Evolutionary conservation across 2,113 vertebrate species (phyloP), one percentile per base, ranked within the genome.

Genomic region (Coreoperca whiteheadi): DNA sequence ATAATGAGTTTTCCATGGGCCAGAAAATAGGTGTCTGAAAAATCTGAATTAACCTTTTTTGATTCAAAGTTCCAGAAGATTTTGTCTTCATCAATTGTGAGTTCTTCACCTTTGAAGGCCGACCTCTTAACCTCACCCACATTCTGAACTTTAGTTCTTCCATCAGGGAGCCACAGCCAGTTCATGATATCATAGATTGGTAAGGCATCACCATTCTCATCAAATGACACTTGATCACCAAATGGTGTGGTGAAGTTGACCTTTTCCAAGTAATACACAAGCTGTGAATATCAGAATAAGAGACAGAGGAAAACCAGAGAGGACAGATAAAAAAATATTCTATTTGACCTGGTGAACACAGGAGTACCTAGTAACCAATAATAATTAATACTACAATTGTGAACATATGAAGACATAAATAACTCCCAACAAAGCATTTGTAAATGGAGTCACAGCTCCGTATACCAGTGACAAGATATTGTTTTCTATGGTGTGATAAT

Each of bases 101-200:
- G 90, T 18, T 91, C 76, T 16, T 94, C 72, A 1, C 70, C 85
- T 81, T 51, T 70, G 14, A 85, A 65, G 1, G 65, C 56, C 8
- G 88, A 90, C 77, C 87, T 89, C 34, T 94, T 88, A 54, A 94
- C 90, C 16, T 81, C 82, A 20, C 94, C 94, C 1, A 96, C 86
- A 77, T 70, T 93, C 46, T 88, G 82, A 46, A 94, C 51, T 60
- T 86, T 72, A 0, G 67, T 83, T 11, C 43, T 81, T 48, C 93
- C 94, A 65, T 93, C 87, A 11, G 85, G 74, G 48, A 86, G 89
- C 86, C 73, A 84, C 63, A 88, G 48, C 95, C 95, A 96, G 86
- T 94, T 96, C 91, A 96, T 85, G 15, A 96, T 64, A 61, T 95
- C 95, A 61, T 95, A 96, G 15, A 94, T 89, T 67, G 93, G 92